A percentile compares a stretch with the other conserved stretches of the same genome.
Evolutionary conservation across 2,888 invertebrate genomes (phyloP).

Genomic region (Apodemia hepburni): DNA sequence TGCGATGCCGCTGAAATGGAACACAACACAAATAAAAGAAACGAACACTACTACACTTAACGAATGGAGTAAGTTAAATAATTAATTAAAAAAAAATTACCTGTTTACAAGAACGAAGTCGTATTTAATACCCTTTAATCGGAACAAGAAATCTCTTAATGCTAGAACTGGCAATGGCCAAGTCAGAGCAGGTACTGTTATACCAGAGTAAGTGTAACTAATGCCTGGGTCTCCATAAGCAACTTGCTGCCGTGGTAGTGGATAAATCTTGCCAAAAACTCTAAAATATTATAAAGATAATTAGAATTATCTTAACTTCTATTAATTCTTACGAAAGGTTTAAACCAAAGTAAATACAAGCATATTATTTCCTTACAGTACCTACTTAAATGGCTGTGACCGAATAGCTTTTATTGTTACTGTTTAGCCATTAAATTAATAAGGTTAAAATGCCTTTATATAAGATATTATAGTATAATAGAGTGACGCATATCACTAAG

Average conservation of each 20-base stretch:
- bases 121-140: conserved; percentile 76
- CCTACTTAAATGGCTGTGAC: too few species aligned
- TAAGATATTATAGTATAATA: too few species aligned
- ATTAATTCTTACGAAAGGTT: neutral
- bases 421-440: too few species aligned
- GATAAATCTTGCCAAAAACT: conserved; percentile 84
- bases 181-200: conserved; percentile 81
- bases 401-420: too few species aligned
- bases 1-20: too few species aligned
- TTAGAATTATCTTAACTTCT: neutral
- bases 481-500: too few species aligned
- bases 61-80: too few species aligned
- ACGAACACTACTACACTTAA: too few species aligned
- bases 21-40: too few species aligned
- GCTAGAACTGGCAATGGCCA: conserved; percentile 78
- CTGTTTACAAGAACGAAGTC: conserved; percentile 85
- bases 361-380: neutral
- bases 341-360: neutral
- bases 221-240: conserved; percentile 84
- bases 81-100: conserved; percentile 51
- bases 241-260: conserved; percentile 85
- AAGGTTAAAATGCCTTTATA: too few species aligned
- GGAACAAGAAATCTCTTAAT: conserved; percentile 71
- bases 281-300: conserved; percentile 42
- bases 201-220: conserved; percentile 83